These are phyloP conservation scores for Dicranocentrus wangi DNA, from an alignment of 2,888 invertebrate genomes.

Conservation along the genomic window DNA sequence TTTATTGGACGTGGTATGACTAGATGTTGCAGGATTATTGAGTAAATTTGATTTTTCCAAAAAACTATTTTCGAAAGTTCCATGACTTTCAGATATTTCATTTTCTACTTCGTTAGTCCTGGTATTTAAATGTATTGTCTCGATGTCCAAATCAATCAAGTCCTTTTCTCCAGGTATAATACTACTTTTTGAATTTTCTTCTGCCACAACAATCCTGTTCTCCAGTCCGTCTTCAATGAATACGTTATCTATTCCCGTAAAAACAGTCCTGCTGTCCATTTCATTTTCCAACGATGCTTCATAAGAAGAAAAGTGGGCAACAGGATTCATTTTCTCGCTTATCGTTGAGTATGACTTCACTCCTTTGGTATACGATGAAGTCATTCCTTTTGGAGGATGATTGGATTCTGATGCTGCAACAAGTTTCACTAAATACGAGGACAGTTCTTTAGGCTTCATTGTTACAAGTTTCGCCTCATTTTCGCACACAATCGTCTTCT, in stretches of 20 bases:
- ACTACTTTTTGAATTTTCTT: background rate
- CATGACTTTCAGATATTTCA: background rate
- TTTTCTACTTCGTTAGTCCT: slow-evolving; percentile 1
- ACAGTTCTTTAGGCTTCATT: slow-evolving; percentile 81
- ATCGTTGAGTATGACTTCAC: slow-evolving; percentile 24
- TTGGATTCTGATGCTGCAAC: slow-evolving; percentile 13
- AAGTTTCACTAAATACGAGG: slow-evolving; percentile 78
- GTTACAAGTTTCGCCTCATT: slow-evolving; percentile 82
- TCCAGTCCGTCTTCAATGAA: slow-evolving; percentile 6
- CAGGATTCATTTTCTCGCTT: background rate
- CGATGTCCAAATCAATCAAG: slow-evolving; percentile 48
- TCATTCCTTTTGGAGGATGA: background rate
- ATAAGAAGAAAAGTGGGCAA: background rate
- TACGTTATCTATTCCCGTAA: background rate
- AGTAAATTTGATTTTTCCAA: background rate
- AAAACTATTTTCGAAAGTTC: background rate
- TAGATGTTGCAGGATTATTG: background rate
- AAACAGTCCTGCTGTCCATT: background rate
- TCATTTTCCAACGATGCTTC: background rate
- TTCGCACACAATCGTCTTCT: slow-evolving; percentile 76
- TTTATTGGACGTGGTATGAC: background rate
- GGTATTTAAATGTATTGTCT: background rate
- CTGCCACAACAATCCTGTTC: background rate
- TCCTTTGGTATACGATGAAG: background rate
- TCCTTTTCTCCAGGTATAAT: slow-evolving; percentile 47